Percentiles rank a stretch among this genome's conserved stretches.
Evolutionary conservation across 2,888 invertebrate species (phyloP).

Genomic region (Apotomis turbidana): DNA sequence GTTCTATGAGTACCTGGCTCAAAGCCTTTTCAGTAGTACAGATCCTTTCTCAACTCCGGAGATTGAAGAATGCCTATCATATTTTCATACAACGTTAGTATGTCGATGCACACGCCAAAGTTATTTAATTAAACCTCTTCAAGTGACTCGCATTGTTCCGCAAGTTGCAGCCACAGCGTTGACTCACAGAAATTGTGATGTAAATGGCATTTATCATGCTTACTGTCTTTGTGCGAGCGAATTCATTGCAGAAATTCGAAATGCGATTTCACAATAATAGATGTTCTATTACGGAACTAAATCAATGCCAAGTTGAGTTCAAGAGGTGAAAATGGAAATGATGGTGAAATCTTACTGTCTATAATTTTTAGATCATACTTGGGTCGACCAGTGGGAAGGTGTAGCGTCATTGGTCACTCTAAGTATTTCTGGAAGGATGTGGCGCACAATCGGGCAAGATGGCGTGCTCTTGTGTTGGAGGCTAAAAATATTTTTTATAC

Average conservation of each 20-base stretch:
- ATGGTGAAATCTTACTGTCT: background rate
- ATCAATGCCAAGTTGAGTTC: background rate
- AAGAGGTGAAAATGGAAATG: background rate
- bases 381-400: too few species aligned
- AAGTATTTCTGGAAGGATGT: too few species aligned
- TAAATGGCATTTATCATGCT: slow-evolving; percentile 27
- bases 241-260: slow-evolving; percentile 11
- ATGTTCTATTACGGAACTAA: slow-evolving; percentile 13
- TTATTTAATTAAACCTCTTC: slow-evolving; percentile 29
- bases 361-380: too few species aligned
- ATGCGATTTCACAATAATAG: slow-evolving; percentile 13
- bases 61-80: slow-evolving; percentile 11
- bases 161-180: slow-evolving; percentile 8
- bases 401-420: too few species aligned
- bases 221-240: slow-evolving; percentile 17
- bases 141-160: slow-evolving; percentile 7
- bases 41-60: background rate
- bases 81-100: slow-evolving; percentile 11
- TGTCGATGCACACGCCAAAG: slow-evolving; percentile 8
- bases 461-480: too few species aligned
- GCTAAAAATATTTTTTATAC: too few species aligned
- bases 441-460: too few species aligned
- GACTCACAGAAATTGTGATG: slow-evolving; percentile 2
- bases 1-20: background rate
- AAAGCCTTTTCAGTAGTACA: background rate